Evolutionary conservation across 2,888 invertebrate genomes (phyloP), one percentile per base, ranked within the genome.

Genomic region (Dendrolimus pini): DNA sequence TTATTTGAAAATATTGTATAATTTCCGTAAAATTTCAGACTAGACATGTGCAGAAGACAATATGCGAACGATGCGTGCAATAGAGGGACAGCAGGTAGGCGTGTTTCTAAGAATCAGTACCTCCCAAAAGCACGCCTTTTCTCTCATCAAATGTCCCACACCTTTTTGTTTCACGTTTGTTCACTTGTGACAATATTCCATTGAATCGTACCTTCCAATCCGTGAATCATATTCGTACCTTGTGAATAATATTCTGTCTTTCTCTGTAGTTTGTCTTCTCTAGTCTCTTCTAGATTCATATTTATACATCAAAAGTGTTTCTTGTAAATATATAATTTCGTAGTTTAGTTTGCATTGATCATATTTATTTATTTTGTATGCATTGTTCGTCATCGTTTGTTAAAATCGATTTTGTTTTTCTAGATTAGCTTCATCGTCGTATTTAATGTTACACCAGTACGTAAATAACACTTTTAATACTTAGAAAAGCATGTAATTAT

Each of bases 31-130:
- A 75, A 86, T 96, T 96, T 91, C 97, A 97, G 97, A 96, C 96
- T 98, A 94, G 98, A 98, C 96, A 98, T 98, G 97, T 98, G 98
- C 96, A 95, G 98, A 93, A 94, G 97, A 93, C 95, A 96, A 92
- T 96, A 95, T 93, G 95, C 96, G 89, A 96, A 95, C 93, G 97
- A 97, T 92, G 95, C 95, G 92, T 98, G 98, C 95, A 98, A 98
- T 95, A 95, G 97, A 93, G 98, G 98, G 93, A 98, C 98, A 77
- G 98, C 98, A 96, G 98, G 98, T 98, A 97, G 94, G 89, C 87
- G 89, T 89, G 89, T 86, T 79, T 79, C 77, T 74, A 75, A 79
- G 67, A 80, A 75, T 67, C 74, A 75, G 73, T 70, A 65, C 72
- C 74, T 77, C 70, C 68, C 73, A 79, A 81, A 81, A 85, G 89